Base-by-base conservation (phyloP, 2,797 vertebrate genomes). In the Pagetopsis macropterus region DNA sequence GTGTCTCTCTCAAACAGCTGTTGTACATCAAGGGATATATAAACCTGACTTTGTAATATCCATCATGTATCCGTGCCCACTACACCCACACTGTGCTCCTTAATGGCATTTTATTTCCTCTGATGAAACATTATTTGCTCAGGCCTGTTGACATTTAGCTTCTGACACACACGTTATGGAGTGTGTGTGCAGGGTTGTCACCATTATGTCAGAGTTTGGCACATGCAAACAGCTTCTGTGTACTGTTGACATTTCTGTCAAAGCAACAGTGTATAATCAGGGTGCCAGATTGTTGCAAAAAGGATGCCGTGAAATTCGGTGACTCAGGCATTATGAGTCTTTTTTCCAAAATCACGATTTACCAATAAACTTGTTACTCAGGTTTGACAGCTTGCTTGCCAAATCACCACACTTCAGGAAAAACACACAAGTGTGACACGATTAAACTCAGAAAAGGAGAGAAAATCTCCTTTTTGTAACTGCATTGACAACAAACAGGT, bases 181-280 rank as follows among this genome's bases (percentile, higher is more conserved):
- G 57, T 48, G 19, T 54, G 31, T 61, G 46, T 37, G 40, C 46
- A 13, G 7, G 5, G 4, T 45, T 55, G 45, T n/a, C n/a, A n/a
- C n/a, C n/a, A n/a, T n/a, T n/a, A n/a, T n/a, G n/a, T 14, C 1
- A 1, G 41, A 7, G 45, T 79, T 64, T 41, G 31, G 17, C 43
- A 51, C 33, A 4, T 61, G 46, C 31, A 72, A 65, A 72, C 52
- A 49, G 16, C 37, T 83, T 6, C 14, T 17, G 17, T 12, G 12
- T 56, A 27, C 50, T 75, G 59, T 27, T 63, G 65, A 62, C 52
- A 60, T 72, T 70, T 76, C 41, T 65, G 70, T 69, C 50, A 75
- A 37, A 37, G 33, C 44, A 44, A 27, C 23, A 27, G 40, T 33
- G 3, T n/a, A 12, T n/a, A 50, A 66, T 51, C 44, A 31, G 52